These are phyloP conservation scores for Euleptes europaea DNA, from an alignment of 2,113 vertebrate genomes.

Conservation along the genomic window DNA sequence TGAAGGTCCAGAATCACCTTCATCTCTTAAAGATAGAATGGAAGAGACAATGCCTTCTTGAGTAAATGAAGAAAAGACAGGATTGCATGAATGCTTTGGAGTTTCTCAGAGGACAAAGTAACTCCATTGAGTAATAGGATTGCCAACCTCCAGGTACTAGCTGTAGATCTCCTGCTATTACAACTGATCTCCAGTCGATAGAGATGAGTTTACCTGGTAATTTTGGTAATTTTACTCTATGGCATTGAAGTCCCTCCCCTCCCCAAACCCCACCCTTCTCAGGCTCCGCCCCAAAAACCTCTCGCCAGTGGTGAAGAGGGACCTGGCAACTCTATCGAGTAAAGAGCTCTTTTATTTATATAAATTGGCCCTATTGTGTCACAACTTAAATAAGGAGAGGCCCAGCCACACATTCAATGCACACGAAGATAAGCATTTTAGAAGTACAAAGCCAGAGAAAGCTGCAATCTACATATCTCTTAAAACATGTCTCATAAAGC, in stretches of 20 bases:
- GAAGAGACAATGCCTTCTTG: conserved; percentile 8
- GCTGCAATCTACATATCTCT: too few relatives aligned
- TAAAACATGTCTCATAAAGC: neutral
- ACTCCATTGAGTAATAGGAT: too few relatives aligned
- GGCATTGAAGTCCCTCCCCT: too few relatives aligned
- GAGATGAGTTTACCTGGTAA: too few relatives aligned
- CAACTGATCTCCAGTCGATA: too few relatives aligned
- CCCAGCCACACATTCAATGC: neutral
- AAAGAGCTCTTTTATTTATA: neutral
- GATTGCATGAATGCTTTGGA: neutral
- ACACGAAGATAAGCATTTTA: neutral
- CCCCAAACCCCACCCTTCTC: too few relatives aligned
- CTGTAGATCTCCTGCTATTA: too few relatives aligned
- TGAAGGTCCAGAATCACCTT: neutral
- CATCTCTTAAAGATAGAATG: neutral
- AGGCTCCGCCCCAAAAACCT: too few relatives aligned
- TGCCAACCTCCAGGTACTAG: too few relatives aligned
- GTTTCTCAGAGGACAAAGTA: neutral
- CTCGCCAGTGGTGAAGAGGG: too few relatives aligned
- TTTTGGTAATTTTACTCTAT: too few relatives aligned
- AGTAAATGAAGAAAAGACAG: neutral
- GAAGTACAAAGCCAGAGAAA: neutral
- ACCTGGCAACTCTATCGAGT: too few relatives aligned
- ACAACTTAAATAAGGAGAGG: neutral
- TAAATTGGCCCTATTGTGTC: neutral